These are phyloP conservation scores for Peromyscus eremicus DNA, from an alignment of 2,797 vertebrate genomes.

Conservation along the genomic window DNA sequence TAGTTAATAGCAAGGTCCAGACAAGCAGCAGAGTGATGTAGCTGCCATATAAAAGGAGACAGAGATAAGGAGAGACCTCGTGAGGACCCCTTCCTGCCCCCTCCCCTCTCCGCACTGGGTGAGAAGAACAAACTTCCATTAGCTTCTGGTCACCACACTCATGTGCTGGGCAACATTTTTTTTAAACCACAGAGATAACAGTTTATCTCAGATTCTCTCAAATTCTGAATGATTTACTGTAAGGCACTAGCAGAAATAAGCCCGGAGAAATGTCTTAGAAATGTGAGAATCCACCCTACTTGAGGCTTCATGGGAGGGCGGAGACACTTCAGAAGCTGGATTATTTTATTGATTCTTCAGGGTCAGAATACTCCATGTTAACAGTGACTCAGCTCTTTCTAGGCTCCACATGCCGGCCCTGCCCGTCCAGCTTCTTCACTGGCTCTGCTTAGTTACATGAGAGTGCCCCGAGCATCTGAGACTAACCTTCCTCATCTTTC, in stretches of 20 bases:
- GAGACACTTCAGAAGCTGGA: background rate
- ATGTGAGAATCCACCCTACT: background rate
- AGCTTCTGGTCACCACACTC: background rate
- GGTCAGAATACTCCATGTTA: background rate
- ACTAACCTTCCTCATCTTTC: background rate
- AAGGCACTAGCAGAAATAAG: conserved; percentile 23
- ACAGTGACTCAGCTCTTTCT: background rate
- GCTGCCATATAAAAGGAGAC: background rate
- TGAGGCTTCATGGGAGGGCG: background rate
- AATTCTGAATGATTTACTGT: background rate
- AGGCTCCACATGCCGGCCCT: background rate
- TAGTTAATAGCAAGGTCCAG: background rate
- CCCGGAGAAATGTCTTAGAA: background rate
- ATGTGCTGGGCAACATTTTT: background rate
- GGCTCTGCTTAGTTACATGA: background rate
- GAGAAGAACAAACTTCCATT: background rate
- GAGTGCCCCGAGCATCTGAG: background rate
- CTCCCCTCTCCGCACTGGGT: too few relatives aligned
- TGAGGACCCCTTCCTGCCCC: background rate
- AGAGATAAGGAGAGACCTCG: background rate
- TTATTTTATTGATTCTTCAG: background rate
- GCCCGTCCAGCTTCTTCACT: conserved; percentile 52
- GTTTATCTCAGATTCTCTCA: background rate
- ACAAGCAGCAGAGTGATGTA: background rate
- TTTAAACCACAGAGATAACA: background rate